Percentiles rank a stretch among this genome's conserved stretches.
phyloP scores from a whole-genome alignment of 2,113 vertebrate genomes.

The Uria aalge region DNA sequence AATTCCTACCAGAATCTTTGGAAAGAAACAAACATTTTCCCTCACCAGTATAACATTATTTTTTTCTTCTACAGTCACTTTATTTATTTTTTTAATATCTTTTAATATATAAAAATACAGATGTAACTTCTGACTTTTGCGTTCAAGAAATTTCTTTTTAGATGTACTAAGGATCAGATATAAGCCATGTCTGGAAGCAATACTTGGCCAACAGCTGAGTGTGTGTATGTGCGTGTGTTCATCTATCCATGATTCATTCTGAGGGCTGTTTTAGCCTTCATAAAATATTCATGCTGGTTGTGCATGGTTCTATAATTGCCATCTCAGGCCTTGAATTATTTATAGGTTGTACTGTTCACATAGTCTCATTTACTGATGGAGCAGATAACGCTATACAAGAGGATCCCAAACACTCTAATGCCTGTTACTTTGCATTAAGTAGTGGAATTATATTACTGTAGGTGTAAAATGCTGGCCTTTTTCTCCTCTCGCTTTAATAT shows the following conservation, averaged over 20 bases:
- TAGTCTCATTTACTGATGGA: constrained; percentile 98
- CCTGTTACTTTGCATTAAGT: constrained; percentile 90
- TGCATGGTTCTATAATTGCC: constrained; percentile 98
- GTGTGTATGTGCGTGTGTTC: constrained; percentile 68
- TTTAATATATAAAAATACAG: constrained; percentile 11
- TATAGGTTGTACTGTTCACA: constrained; percentile 95
- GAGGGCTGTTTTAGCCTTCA: constrained; percentile 90
- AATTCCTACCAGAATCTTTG: background rate
- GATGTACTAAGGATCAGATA: constrained; percentile 59
- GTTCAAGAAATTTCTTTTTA: constrained; percentile 48
- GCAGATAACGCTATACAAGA: constrained; percentile 86
- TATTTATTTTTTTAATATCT: constrained; percentile 38
- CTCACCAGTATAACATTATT: background rate
- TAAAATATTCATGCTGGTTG: constrained; percentile 92
- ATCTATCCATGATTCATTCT: constrained; percentile 87
- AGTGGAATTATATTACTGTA: constrained; percentile 88
- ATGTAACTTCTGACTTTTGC: constrained; percentile 49
- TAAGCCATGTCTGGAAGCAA: constrained; percentile 68
- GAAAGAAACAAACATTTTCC: constrained; percentile 10
- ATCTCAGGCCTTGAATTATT: constrained; percentile 99
- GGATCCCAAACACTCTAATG: constrained; percentile 85
- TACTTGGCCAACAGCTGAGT: constrained; percentile 68
- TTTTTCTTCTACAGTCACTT: background rate
- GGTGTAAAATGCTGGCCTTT: constrained; percentile 83
- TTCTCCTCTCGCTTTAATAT: constrained; percentile 77